Conservation (phyloP, 2,797 vertebrate genomes). For the Pangasius larnaudii region DNA sequence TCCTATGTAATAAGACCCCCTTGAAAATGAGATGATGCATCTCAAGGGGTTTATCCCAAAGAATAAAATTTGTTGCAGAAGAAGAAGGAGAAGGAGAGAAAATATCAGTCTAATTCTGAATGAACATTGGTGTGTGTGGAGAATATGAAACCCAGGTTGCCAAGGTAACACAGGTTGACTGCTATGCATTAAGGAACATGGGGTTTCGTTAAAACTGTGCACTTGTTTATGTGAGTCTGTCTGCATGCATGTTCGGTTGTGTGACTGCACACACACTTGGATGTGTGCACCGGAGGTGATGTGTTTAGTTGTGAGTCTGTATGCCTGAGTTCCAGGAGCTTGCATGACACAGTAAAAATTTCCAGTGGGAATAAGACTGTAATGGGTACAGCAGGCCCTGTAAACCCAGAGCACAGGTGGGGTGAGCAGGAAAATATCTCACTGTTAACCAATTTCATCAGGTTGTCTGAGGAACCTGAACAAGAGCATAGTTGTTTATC, state of each 20-base stretch:
- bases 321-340: constrained; percentile 69
- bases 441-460: background rate
- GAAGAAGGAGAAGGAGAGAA: constrained; percentile 42
- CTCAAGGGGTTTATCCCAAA: too few relatives aligned
- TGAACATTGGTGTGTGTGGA: constrained; percentile 72
- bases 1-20: too few relatives aligned
- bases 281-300: constrained; percentile 50
- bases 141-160: constrained; percentile 78
- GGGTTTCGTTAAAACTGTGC: constrained; percentile 55
- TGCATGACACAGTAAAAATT: constrained; percentile 72
- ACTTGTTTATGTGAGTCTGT: background rate
- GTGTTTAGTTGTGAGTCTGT: constrained; percentile 60
- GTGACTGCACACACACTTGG: constrained; percentile 50
- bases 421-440: constrained; percentile 9
- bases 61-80: background rate
- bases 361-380: constrained; percentile 71
- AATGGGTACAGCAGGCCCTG: constrained; percentile 65
- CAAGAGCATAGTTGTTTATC: constrained; percentile 17
- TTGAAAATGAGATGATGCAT: too few relatives aligned
- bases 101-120: constrained; percentile 23
- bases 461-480: background rate
- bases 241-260: background rate
- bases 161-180: constrained; percentile 78
- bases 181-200: constrained; percentile 76
- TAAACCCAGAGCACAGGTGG: constrained; percentile 61